Evolutionary conservation across 2,113 vertebrate genomes (phyloP).

Genomic region (Platichthys stellatus): DNA sequence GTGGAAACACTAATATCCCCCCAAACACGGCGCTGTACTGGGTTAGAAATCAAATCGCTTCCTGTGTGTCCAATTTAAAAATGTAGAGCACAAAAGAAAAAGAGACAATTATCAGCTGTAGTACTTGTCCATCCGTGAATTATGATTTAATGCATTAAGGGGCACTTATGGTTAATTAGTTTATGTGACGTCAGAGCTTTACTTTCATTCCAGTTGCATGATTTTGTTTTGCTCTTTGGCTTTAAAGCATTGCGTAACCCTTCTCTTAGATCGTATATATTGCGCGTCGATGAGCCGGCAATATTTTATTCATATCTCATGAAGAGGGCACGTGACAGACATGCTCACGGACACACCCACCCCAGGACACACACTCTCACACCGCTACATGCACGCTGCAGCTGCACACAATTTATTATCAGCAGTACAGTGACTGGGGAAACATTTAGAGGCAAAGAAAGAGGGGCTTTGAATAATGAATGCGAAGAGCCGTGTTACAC

Average conservation of each 20-base stretch:
- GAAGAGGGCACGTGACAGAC: conserved; percentile 27
- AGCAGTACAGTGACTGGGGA: conserved; percentile 68
- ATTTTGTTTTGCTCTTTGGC: background rate
- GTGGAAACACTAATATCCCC: conserved; percentile 63
- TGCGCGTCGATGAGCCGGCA: conserved; percentile 6
- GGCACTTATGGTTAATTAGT: conserved; percentile 10
- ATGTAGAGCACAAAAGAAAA: conserved; percentile 24
- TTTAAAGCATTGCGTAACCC: conserved; percentile 1
- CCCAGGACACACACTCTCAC: conserved; percentile 14
- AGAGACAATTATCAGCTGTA: conserved; percentile 4
- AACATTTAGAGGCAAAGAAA: conserved; percentile 76
- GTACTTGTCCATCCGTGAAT: conserved; percentile 16
- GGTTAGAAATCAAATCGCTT: conserved; percentile 19
- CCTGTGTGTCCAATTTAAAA: conserved; percentile 16
- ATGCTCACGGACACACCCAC: conserved; percentile 1
- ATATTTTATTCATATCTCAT: conserved; percentile 52
- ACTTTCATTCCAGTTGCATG: background rate
- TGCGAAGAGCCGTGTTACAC: conserved; percentile 75
- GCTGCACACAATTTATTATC: conserved; percentile 55
- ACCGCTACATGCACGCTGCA: conserved; percentile 12
- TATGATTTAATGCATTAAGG: conserved; percentile 36
- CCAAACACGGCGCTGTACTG: conserved; percentile 38
- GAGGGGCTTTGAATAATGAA: conserved; percentile 79
- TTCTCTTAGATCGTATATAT: conserved; percentile 5
- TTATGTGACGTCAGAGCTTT: conserved; percentile 8